Percentiles rank a stretch among this genome's conserved stretches.
Evolutionary conservation across 1,140 invertebrate genomes (phyloP).

Genomic region (Trichonephila clavata): DNA sequence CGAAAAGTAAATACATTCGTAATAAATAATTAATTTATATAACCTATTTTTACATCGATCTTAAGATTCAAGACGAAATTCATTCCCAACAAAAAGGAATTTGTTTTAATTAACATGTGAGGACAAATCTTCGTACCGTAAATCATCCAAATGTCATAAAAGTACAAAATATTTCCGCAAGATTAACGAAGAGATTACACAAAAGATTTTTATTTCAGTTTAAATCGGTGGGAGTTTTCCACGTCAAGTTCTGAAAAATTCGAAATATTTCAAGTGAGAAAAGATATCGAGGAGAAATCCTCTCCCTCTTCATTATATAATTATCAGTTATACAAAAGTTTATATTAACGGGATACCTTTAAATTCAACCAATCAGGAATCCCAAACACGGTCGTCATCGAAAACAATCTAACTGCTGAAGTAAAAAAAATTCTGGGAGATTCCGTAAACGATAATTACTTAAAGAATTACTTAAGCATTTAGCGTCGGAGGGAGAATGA

Average conservation of each 20-base stretch:
- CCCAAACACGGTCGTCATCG: not conserved
- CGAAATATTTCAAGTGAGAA: not conserved
- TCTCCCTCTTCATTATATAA: not conserved
- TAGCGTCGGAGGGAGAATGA: slow-evolving; percentile 46
- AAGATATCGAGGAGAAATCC: not conserved
- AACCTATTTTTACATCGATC: not conserved
- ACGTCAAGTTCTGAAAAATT: slow-evolving; percentile 23
- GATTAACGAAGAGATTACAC: slow-evolving; percentile 23
- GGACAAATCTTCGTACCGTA: not conserved
- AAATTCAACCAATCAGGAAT: slow-evolving; percentile 52
- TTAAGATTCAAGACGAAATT: not conserved
- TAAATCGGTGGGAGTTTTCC: not conserved
- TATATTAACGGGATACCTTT: not conserved
- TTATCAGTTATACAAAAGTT: slow-evolving; percentile 41
- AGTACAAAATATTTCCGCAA: slow-evolving; percentile 5
- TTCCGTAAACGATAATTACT: slow-evolving; percentile 61
- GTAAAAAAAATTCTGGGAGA: not conserved
- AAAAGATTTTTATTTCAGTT: slow-evolving; percentile 4
- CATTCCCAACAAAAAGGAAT: not conserved
- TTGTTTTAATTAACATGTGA: not conserved
- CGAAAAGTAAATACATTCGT: too few species aligned
- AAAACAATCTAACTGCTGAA: slow-evolving; percentile 44
- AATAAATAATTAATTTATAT: not conserved
- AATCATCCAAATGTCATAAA: not conserved
- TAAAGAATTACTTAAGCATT: slow-evolving; percentile 75